These are phyloP conservation scores for Rhabdomys pumilio DNA, from an alignment of 2,797 vertebrate species.

Conservation along the genomic window DNA sequence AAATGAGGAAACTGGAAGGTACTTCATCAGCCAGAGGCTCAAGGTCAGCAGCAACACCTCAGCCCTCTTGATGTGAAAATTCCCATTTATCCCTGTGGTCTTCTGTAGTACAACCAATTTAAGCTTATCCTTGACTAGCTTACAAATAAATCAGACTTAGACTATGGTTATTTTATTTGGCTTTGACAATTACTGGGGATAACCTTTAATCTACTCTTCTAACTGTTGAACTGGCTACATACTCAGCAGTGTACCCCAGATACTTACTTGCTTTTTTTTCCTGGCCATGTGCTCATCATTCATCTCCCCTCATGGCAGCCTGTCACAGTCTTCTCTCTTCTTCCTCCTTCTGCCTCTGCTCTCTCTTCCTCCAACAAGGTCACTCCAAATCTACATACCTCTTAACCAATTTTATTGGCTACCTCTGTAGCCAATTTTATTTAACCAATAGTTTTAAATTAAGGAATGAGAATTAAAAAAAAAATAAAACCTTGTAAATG, in stretches of 20 bases:
- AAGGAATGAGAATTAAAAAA: not conserved
- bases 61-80: not conserved
- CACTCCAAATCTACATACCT: not conserved
- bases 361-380: not conserved
- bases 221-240: fast-evolving
- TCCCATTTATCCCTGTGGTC: not conserved
- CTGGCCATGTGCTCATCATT: not conserved
- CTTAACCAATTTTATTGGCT: not conserved
- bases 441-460: not conserved
- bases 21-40: not conserved
- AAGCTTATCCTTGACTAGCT: not conserved
- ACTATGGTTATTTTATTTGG: not conserved
- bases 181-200: not conserved
- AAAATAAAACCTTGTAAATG: not conserved
- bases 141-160: not conserved
- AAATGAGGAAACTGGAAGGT: not conserved
- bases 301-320: not conserved
- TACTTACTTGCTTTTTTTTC: not conserved
- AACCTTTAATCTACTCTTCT: not conserved
- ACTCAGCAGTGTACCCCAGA: not conserved
- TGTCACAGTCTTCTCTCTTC: not conserved
- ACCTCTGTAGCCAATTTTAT: not conserved
- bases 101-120: not conserved
- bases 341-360: not conserved
- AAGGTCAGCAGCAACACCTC: not conserved